A percentile compares a stretch with the other conserved stretches of the same genome.
These are phyloP conservation scores for Uropetala carovei DNA, from an alignment of 2,888 invertebrate genomes.

Conservation along the genomic window DNA sequence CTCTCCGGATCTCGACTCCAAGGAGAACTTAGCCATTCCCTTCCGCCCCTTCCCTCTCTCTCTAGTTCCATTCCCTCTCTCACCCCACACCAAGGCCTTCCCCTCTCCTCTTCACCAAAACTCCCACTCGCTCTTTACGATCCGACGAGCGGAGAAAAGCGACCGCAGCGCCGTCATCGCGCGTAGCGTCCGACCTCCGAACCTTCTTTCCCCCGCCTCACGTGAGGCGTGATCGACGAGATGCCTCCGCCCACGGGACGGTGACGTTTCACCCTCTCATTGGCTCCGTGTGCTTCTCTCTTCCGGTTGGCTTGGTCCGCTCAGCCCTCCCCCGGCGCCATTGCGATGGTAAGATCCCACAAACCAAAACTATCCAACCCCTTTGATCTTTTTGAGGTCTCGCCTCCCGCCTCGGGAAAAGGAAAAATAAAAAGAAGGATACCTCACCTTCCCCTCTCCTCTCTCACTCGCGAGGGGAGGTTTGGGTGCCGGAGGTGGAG, in stretches of 20 bases:
- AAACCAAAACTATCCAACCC: conserved; percentile 23
- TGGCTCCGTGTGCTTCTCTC: background rate
- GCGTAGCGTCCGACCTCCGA: background rate
- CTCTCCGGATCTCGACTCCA: conserved; percentile 62
- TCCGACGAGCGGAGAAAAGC: background rate
- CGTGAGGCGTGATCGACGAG: background rate
- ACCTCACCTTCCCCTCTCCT: background rate
- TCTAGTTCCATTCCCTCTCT: background rate
- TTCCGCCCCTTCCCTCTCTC: background rate
- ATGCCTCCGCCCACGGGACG: background rate
- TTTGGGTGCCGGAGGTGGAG: background rate
- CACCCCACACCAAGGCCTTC: conserved; percentile 17
- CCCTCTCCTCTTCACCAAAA: background rate
- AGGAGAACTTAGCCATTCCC: conserved; percentile 46
- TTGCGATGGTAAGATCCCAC: conserved; percentile 48
- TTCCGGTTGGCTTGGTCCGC: background rate
- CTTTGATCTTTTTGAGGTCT: background rate
- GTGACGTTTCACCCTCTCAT: background rate
- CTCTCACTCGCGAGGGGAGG: background rate
- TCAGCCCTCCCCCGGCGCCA: conserved; percentile 59
- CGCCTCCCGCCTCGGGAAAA: background rate
- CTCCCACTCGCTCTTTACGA: background rate
- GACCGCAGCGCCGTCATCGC: background rate
- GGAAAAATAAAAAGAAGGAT: background rate
- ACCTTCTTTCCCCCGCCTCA: conserved; percentile 15